Evolutionary conservation across 2,797 vertebrate genomes (phyloP).

Genomic region (Helostoma temminkii): DNA sequence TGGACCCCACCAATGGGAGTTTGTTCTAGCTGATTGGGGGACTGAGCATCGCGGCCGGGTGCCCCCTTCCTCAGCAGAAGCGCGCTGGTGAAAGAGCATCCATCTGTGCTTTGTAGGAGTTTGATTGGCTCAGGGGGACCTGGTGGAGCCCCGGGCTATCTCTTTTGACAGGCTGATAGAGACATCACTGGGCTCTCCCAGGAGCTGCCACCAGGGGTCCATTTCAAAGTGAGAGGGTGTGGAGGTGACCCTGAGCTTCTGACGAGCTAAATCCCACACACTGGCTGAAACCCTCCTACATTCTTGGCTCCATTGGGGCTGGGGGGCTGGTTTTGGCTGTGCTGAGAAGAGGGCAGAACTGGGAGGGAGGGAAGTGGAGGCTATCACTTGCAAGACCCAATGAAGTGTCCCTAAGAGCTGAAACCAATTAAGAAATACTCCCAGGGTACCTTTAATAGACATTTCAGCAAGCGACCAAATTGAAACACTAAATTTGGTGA

Average conservation of each 20-base stretch:
- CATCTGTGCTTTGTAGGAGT: conserved; percentile 86
- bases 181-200: conserved; percentile 88
- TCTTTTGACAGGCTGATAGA: conserved; percentile 91
- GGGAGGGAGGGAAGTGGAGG: conserved; percentile 27
- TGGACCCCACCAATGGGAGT: conserved; percentile 72
- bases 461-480: conserved; percentile 68
- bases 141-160: conserved; percentile 86
- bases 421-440: conserved; percentile 84
- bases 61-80: conserved; percentile 74
- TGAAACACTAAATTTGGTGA: conserved; percentile 27
- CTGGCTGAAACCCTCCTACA: conserved; percentile 79
- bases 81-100: conserved; percentile 86
- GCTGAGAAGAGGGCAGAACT: conserved; percentile 50
- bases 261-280: conserved; percentile 86
- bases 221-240: conserved; percentile 88
- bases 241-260: conserved; percentile 86
- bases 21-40: conserved; percentile 74
- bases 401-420: conserved; percentile 80
- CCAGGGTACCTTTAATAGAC: conserved; percentile 68
- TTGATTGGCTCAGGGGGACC: conserved; percentile 89
- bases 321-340: conserved; percentile 53
- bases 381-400: conserved; percentile 75
- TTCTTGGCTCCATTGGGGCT: conserved; percentile 74
- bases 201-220: conserved; percentile 88
- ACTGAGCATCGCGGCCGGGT: conserved; percentile 68